Evolutionary conservation across 2,113 vertebrate species (phyloP).

Genomic region (Phyllostomus hastatus): DNA sequence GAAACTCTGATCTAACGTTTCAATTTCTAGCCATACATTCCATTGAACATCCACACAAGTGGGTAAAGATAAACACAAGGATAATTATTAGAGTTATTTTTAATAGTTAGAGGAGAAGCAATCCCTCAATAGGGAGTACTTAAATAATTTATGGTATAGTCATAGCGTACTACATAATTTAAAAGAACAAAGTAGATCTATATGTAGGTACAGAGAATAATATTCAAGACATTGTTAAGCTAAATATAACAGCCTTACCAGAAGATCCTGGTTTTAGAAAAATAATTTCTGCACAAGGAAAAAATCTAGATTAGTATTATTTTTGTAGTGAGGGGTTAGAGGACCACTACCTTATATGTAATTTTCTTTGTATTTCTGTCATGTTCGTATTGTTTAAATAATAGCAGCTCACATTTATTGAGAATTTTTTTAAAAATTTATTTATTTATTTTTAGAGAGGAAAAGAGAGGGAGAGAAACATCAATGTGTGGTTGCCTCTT

Average conservation of each 20-base stretch:
- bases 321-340: background rate
- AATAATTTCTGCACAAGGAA: background rate
- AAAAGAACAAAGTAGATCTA: background rate
- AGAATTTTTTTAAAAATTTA: background rate
- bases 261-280: slow-evolving; percentile 13
- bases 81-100: background rate
- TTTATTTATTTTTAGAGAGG: no score
- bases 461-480: no score
- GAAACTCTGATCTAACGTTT: background rate
- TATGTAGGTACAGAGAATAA: background rate
- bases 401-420: background rate
- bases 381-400: background rate
- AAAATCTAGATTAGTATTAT: background rate
- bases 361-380: background rate
- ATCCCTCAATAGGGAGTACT: background rate
- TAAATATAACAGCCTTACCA: background rate
- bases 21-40: background rate
- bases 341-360: background rate
- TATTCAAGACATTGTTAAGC: background rate
- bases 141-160: background rate
- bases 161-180: background rate
- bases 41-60: background rate
- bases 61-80: background rate
- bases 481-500: no score
- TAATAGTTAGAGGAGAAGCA: background rate